phyloP scores from a whole-genome alignment of 2,888 invertebrate genomes.

The Cephus nigrinus region DNA sequence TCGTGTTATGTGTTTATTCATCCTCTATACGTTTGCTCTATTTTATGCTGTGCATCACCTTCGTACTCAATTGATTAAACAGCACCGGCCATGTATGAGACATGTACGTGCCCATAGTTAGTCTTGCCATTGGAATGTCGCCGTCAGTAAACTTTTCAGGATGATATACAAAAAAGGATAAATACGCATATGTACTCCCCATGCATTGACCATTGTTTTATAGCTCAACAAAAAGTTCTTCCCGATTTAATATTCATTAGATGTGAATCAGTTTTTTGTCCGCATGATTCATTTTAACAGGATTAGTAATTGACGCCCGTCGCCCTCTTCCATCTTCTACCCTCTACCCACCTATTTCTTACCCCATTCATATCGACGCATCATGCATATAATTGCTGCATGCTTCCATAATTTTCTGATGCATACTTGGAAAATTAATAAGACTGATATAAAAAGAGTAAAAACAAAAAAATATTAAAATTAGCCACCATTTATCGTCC shows the following conservation, averaged over 20 bases:
- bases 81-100: background rate
- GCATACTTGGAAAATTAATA: background rate
- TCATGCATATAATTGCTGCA: background rate
- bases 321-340: background rate
- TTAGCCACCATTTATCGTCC: background rate
- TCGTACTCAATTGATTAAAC: background rate
- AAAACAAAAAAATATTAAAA: background rate
- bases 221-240: background rate
- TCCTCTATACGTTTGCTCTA: background rate
- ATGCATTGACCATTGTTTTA: background rate
- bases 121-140: background rate
- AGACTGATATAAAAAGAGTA: background rate
- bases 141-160: background rate
- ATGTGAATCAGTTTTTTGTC: background rate
- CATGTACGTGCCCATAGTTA: background rate
- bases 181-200: background rate
- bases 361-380: background rate
- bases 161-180: background rate
- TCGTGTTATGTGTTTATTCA: constrained; percentile 21
- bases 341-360: background rate
- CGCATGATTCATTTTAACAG: background rate
- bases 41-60: background rate
- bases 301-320: background rate
- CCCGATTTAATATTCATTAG: background rate
- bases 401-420: background rate